Base-by-base conservation (phyloP, 2,113 vertebrate species). In the Oryzias woworae region DNA sequence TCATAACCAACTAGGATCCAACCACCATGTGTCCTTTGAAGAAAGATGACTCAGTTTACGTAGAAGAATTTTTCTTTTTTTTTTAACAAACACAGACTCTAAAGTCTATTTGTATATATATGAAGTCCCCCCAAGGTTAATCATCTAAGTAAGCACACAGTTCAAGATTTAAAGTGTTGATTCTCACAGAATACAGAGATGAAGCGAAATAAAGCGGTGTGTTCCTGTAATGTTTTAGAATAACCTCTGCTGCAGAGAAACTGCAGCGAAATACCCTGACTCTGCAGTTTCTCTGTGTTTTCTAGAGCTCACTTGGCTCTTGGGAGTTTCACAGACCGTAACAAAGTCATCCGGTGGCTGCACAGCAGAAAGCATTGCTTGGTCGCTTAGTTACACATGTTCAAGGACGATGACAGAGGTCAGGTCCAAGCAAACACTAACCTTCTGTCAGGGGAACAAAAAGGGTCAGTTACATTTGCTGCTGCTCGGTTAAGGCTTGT, bases 361-460 rank as follows among this genome's bases (percentile, higher is more conserved):
- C 36, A 22, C 15, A 0, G 26, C 55, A 56, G 45, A 56, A 59
- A 78, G 42, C 49, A 23, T 51, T 10, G 48, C 47, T 60, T 20
- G 0, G 45, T 47, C 41, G 62, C 70, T 26, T 52, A 12, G 72
- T 42, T 28, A 16, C 57, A 53, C 54, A 13, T 44, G 46, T 47
- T 74, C 78, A 81, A 76, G 77, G 69, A 71, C 74, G 57, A 50
- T 20, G 18, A 48, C 18, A 20, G 44, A 65, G 57, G 59, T 20
- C 52, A 44, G 15, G 56, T 48, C 51, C 6, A 51, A 45, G 59
- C 47, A 63, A 68, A 66, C 51, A 54, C 17, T 1, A 4, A 41
- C 14, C 44, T 49, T 57, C 51, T 58, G 59, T 68, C 48, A 58
- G 49, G 8, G 58, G 45, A 58, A 20, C 20, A 24, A 31, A 44